Percentiles rank a stretch among this genome's conserved stretches.
phyloP scores from a whole-genome alignment of 1,140 invertebrate species.

The Antheraea pernyi region DNA sequence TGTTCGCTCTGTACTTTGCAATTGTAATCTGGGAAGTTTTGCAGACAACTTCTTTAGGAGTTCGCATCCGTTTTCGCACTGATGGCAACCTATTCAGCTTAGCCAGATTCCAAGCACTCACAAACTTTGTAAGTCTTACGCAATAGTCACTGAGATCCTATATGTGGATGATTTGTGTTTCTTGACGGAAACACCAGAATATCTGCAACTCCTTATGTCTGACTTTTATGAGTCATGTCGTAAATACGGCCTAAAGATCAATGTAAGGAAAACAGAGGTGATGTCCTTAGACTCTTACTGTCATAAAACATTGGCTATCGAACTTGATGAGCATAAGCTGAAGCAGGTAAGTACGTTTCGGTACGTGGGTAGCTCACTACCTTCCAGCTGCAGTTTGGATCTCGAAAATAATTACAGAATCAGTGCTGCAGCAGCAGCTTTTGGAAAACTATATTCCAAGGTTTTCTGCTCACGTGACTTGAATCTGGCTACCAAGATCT shows the following conservation, averaged over 20 bases:
- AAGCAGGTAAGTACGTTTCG: neutral
- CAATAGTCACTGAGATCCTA: too few species aligned
- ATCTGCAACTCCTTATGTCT: neutral
- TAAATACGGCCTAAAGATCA: too few species aligned
- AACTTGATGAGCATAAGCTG: neutral
- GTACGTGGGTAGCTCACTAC: neutral
- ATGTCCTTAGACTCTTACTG: too few species aligned
- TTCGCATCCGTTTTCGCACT: too few species aligned
- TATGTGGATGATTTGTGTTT: constrained; percentile 7
- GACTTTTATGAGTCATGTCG: neutral
- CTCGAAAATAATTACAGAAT: neutral
- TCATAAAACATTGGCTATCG: too few species aligned
- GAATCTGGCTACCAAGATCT: too few species aligned
- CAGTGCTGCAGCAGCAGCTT: constrained; percentile 1
- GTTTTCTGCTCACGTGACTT: neutral
- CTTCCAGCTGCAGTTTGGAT: neutral
- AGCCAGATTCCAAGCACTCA: constrained; percentile 4
- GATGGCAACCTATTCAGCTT: neutral
- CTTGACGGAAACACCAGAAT: neutral
- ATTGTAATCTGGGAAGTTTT: too few species aligned
- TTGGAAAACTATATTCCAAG: neutral
- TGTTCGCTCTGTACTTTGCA: too few species aligned
- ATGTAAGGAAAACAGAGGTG: too few species aligned
- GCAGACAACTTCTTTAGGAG: too few species aligned
- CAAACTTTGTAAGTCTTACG: too few species aligned